Percentiles rank a stretch among this genome's conserved stretches.
Conservation (phyloP, 1,140 invertebrate species). For the Aphelenchoides avenae region DNA sequence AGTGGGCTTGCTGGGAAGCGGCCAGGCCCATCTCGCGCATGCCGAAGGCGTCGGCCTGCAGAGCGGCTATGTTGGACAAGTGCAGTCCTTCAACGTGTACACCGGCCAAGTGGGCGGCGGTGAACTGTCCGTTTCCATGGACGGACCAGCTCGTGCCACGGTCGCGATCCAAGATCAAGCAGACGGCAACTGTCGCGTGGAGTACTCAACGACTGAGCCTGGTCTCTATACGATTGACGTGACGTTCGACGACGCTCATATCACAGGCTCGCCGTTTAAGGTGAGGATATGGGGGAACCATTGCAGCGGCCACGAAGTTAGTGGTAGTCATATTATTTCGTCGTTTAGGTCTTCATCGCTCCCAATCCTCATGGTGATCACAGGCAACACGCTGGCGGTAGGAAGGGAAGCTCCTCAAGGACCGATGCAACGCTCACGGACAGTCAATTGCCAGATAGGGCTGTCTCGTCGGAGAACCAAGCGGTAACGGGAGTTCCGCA, state of each 20-base stretch:
- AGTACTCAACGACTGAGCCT: conserved; percentile 29
- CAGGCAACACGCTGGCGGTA: no score
- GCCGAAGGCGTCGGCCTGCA: conserved; percentile 21
- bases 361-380: conserved; percentile 10
- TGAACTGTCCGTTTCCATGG: conserved; percentile 20
- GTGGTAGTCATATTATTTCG: conserved; percentile 2
- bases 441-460: no score
- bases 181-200: conserved; percentile 14
- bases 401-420: no score
- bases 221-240: conserved; percentile 28
- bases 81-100: conserved; percentile 18
- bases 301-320: no score
- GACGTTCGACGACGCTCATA: conserved; percentile 24
- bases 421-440: no score
- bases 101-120: conserved; percentile 19
- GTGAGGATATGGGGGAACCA: no score
- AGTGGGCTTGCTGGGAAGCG: conserved; percentile 21
- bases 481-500: no score
- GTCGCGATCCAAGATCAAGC: conserved; percentile 12
- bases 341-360: conserved; percentile 20
- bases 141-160: conserved; percentile 29
- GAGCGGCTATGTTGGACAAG: conserved; percentile 12
- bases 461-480: no score
- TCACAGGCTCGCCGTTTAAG: conserved; percentile 29
- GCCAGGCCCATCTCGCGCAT: conserved; percentile 15